Evolutionary conservation across 2,888 invertebrate species (phyloP).

Genomic region (Megamerina dolium): DNA sequence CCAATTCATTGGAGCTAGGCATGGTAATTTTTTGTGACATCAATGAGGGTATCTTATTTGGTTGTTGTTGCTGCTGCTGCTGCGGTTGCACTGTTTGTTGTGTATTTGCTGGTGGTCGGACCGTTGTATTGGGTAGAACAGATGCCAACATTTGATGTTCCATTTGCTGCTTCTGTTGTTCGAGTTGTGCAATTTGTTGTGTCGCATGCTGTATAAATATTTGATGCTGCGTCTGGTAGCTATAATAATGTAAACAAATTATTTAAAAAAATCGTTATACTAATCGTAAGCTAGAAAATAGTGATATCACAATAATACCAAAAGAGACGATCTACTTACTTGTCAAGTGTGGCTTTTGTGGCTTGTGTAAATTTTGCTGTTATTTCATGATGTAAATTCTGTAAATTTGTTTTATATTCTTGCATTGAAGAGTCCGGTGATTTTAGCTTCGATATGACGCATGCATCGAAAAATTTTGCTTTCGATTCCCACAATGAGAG

Average conservation of each 20-base stretch:
- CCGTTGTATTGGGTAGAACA: conserved; percentile 30
- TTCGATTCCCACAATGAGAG: conserved; percentile 96
- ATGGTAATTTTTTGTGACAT: conserved; percentile 48
- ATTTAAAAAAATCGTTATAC: neutral
- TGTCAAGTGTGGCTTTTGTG: conserved; percentile 78
- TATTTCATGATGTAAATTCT: conserved; percentile 72
- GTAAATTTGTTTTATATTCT: conserved; percentile 78
- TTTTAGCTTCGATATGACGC: conserved; percentile 79
- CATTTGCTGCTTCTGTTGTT: conserved; percentile 67
- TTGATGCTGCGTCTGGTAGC: conserved; percentile 90
- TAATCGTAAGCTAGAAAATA: neutral
- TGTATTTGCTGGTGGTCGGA: conserved; percentile 27
- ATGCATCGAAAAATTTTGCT: conserved; percentile 76
- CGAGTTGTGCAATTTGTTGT: conserved; percentile 78
- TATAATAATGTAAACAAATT: conserved; percentile 38
- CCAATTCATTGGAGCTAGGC: conserved; percentile 30
- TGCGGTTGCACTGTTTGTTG: conserved; percentile 17
- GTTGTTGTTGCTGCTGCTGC: conserved; percentile 19
- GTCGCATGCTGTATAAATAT: conserved; percentile 88
- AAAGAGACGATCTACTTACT: conserved; percentile 44
- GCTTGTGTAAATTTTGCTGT: conserved; percentile 71
- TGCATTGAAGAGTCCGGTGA: conserved; percentile 83
- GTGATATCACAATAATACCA: neutral
- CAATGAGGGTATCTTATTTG: conserved; percentile 34
- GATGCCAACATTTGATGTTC: conserved; percentile 45